Percentiles rank a stretch among this genome's conserved stretches.
These are phyloP conservation scores for Proteles cristata DNA, from an alignment of 2,113 vertebrate genomes.

Conservation along the genomic window DNA sequence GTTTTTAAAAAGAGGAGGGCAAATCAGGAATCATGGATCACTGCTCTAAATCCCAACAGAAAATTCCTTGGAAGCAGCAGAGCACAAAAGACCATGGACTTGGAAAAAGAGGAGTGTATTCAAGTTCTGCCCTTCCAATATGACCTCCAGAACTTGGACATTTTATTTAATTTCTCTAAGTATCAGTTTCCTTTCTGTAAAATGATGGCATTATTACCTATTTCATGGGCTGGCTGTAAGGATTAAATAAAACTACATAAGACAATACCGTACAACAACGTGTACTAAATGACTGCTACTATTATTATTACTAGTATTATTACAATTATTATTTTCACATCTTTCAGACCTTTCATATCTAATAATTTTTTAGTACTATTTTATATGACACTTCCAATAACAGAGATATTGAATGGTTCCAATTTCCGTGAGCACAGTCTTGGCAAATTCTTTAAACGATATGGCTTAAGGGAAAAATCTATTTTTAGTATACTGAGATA, in stretches of 20 bases:
- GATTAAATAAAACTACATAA: neutral
- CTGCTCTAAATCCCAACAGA: neutral
- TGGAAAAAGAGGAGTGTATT: neutral
- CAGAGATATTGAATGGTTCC: neutral
- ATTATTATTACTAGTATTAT: neutral
- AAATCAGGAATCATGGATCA: neutral
- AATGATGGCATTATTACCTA: neutral
- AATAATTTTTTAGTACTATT: conserved; percentile 20
- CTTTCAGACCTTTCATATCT: neutral
- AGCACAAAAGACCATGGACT: too few species aligned
- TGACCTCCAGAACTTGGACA: neutral
- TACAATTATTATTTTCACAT: conserved; percentile 36
- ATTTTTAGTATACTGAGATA: conserved; percentile 26
- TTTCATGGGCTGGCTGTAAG: neutral
- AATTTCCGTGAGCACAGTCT: conserved; percentile 12
- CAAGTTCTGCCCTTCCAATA: neutral
- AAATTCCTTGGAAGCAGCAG: neutral
- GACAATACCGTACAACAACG: neutral
- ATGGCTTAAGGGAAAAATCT: conserved; percentile 25
- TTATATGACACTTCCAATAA: conserved; percentile 18
- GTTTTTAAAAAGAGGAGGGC: neutral
- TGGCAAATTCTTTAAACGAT: conserved; percentile 19
- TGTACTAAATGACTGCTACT: neutral
- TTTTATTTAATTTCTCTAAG: conserved; percentile 14
- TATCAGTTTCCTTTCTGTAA: neutral